phyloP scores from a whole-genome alignment of 2,888 invertebrate species.

The Drosophila gaucha region DNA sequence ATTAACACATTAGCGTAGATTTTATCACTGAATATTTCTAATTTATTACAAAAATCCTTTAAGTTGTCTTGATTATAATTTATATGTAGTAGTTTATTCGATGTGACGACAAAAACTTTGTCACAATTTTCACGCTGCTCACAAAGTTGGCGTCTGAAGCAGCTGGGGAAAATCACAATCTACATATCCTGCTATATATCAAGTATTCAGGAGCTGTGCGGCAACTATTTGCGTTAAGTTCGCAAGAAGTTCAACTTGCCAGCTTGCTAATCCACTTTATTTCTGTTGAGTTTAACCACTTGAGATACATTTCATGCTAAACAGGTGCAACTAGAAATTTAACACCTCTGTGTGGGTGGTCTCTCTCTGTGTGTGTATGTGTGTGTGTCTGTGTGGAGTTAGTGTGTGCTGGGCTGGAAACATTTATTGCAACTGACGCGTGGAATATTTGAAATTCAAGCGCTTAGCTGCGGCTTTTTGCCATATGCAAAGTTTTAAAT shows the following conservation, averaged over 20 bases:
- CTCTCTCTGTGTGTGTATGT: not conserved
- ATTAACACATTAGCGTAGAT: slow-evolving; percentile 16
- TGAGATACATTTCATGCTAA: slow-evolving; percentile 28
- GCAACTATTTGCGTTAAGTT: not conserved
- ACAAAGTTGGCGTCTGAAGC: not conserved
- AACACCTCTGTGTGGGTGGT: slow-evolving; percentile 25
- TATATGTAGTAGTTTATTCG: slow-evolving; percentile 1
- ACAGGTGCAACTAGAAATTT: slow-evolving; percentile 39
- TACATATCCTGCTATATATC: not conserved
- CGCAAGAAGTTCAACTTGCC: slow-evolving; percentile 10
- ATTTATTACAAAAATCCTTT: slow-evolving; percentile 10
- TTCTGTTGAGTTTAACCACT: slow-evolving; percentile 1
- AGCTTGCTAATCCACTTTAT: slow-evolving; percentile 19
- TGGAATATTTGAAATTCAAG: slow-evolving; percentile 19
- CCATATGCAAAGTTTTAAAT: not conserved
- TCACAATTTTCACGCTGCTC: slow-evolving; percentile 1
- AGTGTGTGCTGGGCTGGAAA: slow-evolving; percentile 1
- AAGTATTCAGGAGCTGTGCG: not conserved
- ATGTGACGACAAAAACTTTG: slow-evolving; percentile 1
- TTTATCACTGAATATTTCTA: not conserved
- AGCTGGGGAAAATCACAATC: not conserved
- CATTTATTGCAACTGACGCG: slow-evolving; percentile 19
- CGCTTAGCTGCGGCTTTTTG: slow-evolving; percentile 27
- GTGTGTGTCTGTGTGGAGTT: slow-evolving; percentile 2
- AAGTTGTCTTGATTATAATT: slow-evolving; percentile 8